Conservation (phyloP, 2,888 invertebrate genomes). For the Trachelus iudaicus region DNA sequence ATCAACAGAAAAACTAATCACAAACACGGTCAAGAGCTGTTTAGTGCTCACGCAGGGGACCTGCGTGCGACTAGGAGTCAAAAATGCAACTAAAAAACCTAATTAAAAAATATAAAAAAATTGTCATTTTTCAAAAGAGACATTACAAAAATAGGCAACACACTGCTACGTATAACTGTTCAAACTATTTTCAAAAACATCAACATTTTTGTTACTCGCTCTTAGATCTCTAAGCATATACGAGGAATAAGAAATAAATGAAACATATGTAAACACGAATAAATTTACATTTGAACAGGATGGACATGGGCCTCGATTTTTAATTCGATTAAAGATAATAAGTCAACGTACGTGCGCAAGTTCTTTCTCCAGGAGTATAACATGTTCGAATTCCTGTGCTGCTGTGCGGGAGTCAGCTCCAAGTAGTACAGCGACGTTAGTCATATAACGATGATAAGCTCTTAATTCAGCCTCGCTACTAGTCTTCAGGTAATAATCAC, state of each 20-base stretch:
- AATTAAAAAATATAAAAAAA: neutral
- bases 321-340: neutral
- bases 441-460: conserved; percentile 87
- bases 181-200: neutral
- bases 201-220: neutral
- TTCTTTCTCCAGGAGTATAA: conserved; percentile 81
- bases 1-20: neutral
- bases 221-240: no score
- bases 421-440: conserved; percentile 79
- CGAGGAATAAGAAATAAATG: neutral
- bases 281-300: neutral
- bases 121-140: neutral
- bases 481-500: conserved; percentile 85
- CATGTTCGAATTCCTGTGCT: conserved; percentile 74
- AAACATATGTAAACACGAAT: neutral
- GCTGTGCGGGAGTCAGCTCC: conserved; percentile 79
- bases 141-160: neutral
- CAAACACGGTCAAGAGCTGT: conserved; percentile 17
- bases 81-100: neutral
- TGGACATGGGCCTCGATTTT: neutral
- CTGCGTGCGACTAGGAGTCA: conserved; percentile 1
- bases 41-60: conserved; percentile 10
- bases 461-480: conserved; percentile 78
- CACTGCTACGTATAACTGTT: neutral
- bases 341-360: conserved; percentile 78